phyloP scores from a whole-genome alignment of 2,797 vertebrate genomes.

The Dendrocincla tyrannina region DNA sequence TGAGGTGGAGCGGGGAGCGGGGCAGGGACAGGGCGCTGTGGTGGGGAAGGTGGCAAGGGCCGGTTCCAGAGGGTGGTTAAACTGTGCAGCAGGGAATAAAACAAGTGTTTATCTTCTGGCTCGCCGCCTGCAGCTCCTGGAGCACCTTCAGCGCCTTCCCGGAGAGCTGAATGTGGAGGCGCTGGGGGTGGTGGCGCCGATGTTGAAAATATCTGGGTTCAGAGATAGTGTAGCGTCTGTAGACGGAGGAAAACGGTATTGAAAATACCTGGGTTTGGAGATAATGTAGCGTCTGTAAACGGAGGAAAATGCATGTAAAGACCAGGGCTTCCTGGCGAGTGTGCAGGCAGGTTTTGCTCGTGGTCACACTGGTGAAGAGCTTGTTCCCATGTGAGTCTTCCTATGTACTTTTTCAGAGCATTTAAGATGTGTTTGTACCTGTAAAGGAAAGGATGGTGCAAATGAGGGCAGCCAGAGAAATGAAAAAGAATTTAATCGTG shows the following conservation, averaged over 20 bases:
- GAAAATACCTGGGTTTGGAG: background rate
- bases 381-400: background rate
- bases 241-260: background rate
- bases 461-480: background rate
- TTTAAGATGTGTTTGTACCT: background rate
- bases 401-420: fast-evolving
- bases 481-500: background rate
- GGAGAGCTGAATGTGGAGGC: too few species aligned
- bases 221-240: background rate
- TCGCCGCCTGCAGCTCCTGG: background rate
- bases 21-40: background rate
- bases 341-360: background rate
- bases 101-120: fast-evolving
- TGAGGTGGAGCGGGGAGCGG: too few species aligned
- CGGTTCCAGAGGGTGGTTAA: fast-evolving
- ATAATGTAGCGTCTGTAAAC: background rate
- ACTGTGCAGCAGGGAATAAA: background rate
- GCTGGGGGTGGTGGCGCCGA: too few species aligned
- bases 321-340: too few species aligned
- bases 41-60: background rate
- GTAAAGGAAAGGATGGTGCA: background rate
- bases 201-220: background rate
- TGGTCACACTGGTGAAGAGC: too few species aligned
- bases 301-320: too few species aligned
- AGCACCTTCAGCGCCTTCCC: background rate